phyloP scores from a whole-genome alignment of 2,797 vertebrate species.

The Centroberyx gerrardi region DNA sequence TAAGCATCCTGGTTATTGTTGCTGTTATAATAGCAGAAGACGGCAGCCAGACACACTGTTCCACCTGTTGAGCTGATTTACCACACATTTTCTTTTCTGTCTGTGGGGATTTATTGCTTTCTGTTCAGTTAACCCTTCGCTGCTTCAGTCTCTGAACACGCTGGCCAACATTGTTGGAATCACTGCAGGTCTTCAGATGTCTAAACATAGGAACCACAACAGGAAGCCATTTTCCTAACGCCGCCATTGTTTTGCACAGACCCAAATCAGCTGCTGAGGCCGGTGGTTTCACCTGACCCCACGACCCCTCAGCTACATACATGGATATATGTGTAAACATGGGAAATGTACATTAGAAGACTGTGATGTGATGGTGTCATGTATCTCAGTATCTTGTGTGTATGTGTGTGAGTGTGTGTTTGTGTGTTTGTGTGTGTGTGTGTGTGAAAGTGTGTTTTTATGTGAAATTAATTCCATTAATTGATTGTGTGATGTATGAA shows the following conservation, averaged over 20 bases:
- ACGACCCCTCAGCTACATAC: not conserved
- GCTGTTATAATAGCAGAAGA: not conserved
- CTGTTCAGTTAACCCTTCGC: not conserved
- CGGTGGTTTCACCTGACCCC: not conserved
- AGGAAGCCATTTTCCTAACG: slow-evolving; percentile 28
- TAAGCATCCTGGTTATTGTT: slow-evolving; percentile 16
- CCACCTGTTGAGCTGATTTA: slow-evolving; percentile 46
- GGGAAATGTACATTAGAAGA: not conserved
- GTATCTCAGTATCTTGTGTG: not conserved
- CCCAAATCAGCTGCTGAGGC: not conserved
- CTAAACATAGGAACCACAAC: slow-evolving; percentile 41
- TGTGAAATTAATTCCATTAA: too few species aligned
- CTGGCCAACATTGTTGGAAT: slow-evolving; percentile 54
- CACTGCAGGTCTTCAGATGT: slow-evolving; percentile 45
- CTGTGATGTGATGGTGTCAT: not conserved
- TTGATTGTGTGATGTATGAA: not conserved
- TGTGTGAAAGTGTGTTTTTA: not conserved
- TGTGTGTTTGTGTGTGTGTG: not conserved
- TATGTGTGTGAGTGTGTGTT: too few species aligned
- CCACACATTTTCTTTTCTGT: not conserved
- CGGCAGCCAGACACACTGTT: slow-evolving; percentile 1
- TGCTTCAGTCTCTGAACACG: slow-evolving; percentile 11
- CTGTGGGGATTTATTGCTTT: slow-evolving; percentile 36
- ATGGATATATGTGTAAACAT: not conserved
- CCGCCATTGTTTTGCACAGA: slow-evolving; percentile 7